These are phyloP conservation scores for Pelagia noctiluca DNA, from an alignment of 30 jellyfish, hydroid and myxozoan species.

Conservation along the genomic window DNA sequence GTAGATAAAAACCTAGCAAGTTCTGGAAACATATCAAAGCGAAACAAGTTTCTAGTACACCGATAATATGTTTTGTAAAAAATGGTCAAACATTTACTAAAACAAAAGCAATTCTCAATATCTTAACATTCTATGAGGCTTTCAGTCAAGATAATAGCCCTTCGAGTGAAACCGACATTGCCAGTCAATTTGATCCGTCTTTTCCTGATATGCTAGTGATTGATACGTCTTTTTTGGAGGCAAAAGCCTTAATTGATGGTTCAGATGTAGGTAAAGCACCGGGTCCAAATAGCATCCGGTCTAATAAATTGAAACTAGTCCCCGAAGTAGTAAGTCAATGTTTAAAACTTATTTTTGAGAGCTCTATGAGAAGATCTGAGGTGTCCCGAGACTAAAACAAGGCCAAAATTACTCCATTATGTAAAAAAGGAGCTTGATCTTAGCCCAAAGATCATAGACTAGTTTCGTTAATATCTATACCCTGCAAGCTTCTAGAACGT, in stretches of 20 bases:
- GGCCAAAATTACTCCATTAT: constrained; percentile 54
- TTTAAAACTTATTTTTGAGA: constrained; percentile 4
- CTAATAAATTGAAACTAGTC: constrained; percentile 16
- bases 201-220: constrained; percentile 41
- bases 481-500: constrained; percentile 66
- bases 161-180: constrained; percentile 30
- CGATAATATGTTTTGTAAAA: constrained; percentile 44
- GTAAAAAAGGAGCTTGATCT: constrained; percentile 42
- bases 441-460: constrained; percentile 58
- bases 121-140: constrained; percentile 49
- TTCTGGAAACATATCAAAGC: constrained; percentile 54
- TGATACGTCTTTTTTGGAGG: constrained; percentile 14
- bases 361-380: constrained; percentile 27
- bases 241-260: constrained; percentile 43
- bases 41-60: constrained; percentile 38
- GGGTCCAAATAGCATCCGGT: constrained; percentile 45
- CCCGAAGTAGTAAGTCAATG: constrained; percentile 41
- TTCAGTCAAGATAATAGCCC: constrained; percentile 41
- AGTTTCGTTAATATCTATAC: constrained; percentile 51
- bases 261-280: constrained; percentile 12
- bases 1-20: constrained; percentile 24
- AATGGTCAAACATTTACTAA: constrained; percentile 49
- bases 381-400: constrained; percentile 43
- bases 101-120: constrained; percentile 39
- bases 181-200: constrained; percentile 10